Evolutionary conservation across 2,113 vertebrate species (phyloP), one percentile per base, ranked within the genome.

Genomic region (Tauraco erythrolophus): DNA sequence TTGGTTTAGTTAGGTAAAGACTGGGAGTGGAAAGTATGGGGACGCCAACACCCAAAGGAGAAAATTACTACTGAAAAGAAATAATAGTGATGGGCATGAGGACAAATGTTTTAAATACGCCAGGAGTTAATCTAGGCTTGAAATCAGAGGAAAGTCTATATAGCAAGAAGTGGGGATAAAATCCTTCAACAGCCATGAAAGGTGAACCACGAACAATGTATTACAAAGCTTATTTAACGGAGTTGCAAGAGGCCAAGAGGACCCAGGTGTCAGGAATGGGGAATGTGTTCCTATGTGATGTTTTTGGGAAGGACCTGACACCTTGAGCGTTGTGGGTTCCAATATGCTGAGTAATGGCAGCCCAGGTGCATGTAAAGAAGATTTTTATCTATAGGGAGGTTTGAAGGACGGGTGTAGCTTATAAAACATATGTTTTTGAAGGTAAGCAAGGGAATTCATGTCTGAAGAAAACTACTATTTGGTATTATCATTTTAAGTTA

Each of bases 81-180:
- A 4, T 84, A 78, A 58, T 31, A 65, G 16, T 18, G 31, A 81
- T 50, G 48, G 19, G 25, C 56, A 58, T 0, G 5, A 62, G 57
- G 39, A 84, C 31, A 75, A 89, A 78, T 14, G 3, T 23, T 33
- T 91, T 78, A 70, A 89, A 35, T 35, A 74, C 86, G 2, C 8
- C 43, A 57, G 16, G n/a, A 84, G n/a, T 82, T 75, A 84, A 91
- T 94, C 80, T 56, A 71, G 51, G 25, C 30, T 94, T 89, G 46
- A 92, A 92, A 78, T 81, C 12, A 87, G 31, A 65, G 19, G n/a
- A 24, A 72, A 62, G 43, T 66, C 6, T 0, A 28, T 41, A 6
- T 3, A 39, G 27, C 2, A 48, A 46, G 64, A 51, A 68, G 16
- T 9, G 3, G 33, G 46, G 21, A 12, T 12, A 87, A 91, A 68